Base-by-base conservation (phyloP, 2,888 invertebrate genomes). In the Elegia similella region DNA sequence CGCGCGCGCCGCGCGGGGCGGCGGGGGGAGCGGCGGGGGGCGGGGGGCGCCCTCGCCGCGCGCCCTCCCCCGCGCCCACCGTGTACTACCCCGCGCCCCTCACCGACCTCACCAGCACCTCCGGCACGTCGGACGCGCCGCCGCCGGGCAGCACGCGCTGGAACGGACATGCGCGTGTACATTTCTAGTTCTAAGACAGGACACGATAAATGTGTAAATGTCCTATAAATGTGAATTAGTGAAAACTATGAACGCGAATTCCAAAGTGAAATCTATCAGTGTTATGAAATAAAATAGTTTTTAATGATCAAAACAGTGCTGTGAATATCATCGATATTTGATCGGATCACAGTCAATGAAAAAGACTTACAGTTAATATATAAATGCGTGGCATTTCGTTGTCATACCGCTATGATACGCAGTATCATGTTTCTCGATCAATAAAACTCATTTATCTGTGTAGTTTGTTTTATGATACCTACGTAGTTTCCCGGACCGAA, bases 21-120 rank as follows among this genome's bases (percentile, higher is more conserved):
- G 8, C 48, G 59, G 17, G 61, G 58, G 7, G 59, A 29, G 56
- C 44, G 48, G 54, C 46, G 47, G 52, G 57, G 56, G 54, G 48
- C 48, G 52, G 57, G 56, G 56, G 62, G 64, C 75, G 52, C 59
- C 13, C 65, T 70, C 76, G 67, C 38, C 74, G 70, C 59, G 64
- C 73, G 23, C 72, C 69, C 17, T 61, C 69, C 7, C 70, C 78
- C 59, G 75, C 76, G 58, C 84, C 82, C 67, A 75, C 81, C 50
- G 84, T 86, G 8, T 85, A 86, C 80, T 84, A 84, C 76, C 86
- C 85, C 30, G 82, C 85, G 60, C 78, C 80, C 43, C 62, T 62
- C 62, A 72, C 78, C 13, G 77, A 76, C 34, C 60, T 72, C 50
- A 60, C 74, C 42, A 69, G 69, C 68, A 42, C 61, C 56, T 69